phyloP scores from a whole-genome alignment of 1,140 invertebrate genomes.

The Cyrtorhinus lividipennis region DNA sequence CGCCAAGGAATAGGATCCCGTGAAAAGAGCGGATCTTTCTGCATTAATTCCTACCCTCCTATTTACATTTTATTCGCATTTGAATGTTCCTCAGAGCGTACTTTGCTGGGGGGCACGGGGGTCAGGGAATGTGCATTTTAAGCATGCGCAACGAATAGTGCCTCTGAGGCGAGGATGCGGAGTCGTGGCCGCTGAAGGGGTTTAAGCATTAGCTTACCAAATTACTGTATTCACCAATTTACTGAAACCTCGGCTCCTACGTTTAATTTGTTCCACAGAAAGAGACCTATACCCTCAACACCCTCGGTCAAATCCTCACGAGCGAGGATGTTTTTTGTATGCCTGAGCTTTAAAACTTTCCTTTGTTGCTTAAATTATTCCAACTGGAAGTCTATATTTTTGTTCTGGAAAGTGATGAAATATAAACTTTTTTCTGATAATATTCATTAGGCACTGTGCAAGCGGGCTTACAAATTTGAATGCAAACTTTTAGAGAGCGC shows the following conservation, averaged over 20 bases:
- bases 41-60: slow-evolving; percentile 13
- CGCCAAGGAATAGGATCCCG: slow-evolving; percentile 6
- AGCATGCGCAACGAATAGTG: neutral
- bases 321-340: too few relatives aligned
- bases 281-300: neutral
- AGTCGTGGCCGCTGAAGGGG: neutral
- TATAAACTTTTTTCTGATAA: too few relatives aligned
- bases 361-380: too few relatives aligned
- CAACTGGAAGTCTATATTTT: too few relatives aligned
- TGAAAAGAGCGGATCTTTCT: neutral
- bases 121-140: slow-evolving; percentile 21
- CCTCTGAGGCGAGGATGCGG: neutral
- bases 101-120: neutral
- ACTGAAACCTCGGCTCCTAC: slow-evolving; percentile 12
- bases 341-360: too few relatives aligned
- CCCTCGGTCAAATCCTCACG: too few relatives aligned
- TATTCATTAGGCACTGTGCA: too few relatives aligned
- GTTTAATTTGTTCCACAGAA: slow-evolving; percentile 4
- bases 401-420: too few relatives aligned
- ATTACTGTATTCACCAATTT: slow-evolving; percentile 19
- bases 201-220: slow-evolving; percentile 19
- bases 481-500: too few relatives aligned
- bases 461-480: too few relatives aligned
- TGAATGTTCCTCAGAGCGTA: slow-evolving; percentile 18
- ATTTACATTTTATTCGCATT: slow-evolving; percentile 19